A percentile compares a stretch with the other conserved stretches of the same genome.
These are phyloP conservation scores for Alethe castanea DNA, from an alignment of 2,113 vertebrate genomes.

Conservation along the genomic window DNA sequence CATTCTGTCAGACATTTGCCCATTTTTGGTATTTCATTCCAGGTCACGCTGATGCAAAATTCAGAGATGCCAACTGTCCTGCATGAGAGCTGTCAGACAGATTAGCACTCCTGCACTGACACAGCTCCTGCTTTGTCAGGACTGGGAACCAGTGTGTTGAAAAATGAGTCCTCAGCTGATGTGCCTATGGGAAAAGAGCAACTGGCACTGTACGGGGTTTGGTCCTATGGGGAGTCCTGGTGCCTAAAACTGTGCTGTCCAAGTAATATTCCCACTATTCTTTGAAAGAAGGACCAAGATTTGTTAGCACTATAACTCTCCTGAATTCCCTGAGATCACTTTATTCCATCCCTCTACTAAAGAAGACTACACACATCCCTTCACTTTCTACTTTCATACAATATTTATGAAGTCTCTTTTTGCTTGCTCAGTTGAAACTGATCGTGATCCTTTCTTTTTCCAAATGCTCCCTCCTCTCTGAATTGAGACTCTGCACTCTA, in stretches of 20 bases:
- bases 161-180: not conserved
- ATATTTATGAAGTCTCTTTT: not conserved
- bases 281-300: not conserved
- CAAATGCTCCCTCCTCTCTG: not conserved
- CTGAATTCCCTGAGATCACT: not conserved
- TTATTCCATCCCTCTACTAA: not conserved
- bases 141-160: not conserved
- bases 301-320: not conserved
- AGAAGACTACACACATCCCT: not conserved
- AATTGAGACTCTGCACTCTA: not conserved
- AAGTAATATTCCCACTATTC: not conserved
- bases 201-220: not conserved
- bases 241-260: not conserved
- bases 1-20: conserved; percentile 46
- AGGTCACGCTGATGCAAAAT: conserved; percentile 67
- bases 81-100: conserved; percentile 59
- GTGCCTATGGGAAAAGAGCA: not conserved
- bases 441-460: not conserved
- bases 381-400: not conserved
- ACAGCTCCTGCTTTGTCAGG: conserved; percentile 23
- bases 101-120: conserved; percentile 39
- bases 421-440: not conserved
- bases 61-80: conserved; percentile 68
- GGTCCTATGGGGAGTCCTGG: not conserved
- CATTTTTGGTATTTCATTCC: conserved; percentile 52